Evolutionary conservation across 2,888 invertebrate species (phyloP).

Genomic region (Orchestes rusci): DNA sequence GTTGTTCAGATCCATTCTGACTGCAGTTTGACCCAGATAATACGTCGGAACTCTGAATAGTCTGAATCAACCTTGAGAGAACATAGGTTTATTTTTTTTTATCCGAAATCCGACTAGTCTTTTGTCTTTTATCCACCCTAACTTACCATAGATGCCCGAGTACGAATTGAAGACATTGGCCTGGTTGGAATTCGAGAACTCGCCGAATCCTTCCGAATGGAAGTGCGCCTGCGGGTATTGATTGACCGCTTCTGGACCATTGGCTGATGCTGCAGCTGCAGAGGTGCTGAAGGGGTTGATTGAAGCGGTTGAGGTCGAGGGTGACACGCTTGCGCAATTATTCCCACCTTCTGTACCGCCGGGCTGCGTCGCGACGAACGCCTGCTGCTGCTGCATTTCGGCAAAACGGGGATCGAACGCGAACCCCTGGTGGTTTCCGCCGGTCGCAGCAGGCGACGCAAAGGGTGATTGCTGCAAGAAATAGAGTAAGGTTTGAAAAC

Average conservation of each 20-base stretch:
- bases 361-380: conserved; percentile 15
- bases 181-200: conserved; percentile 31
- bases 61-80: no score
- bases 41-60: no score
- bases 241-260: conserved; percentile 29
- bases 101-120: no score
- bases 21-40: no score
- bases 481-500: no score
- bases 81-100: no score
- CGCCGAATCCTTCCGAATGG: conserved; percentile 35
- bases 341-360: conserved; percentile 7
- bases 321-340: conserved; percentile 29
- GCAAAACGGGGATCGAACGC: conserved; percentile 41
- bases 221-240: conserved; percentile 40
- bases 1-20: no score
- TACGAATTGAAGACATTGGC: conserved; percentile 46
- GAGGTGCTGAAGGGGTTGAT: not conserved
- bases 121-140: no score
- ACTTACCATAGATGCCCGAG: conserved; percentile 36
- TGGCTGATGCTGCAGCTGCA: conserved; percentile 15
- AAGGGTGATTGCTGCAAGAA: conserved; percentile 26
- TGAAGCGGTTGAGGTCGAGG: conserved; percentile 20
- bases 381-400: conserved; percentile 27
- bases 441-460: conserved; percentile 35
- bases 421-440: conserved; percentile 34